Base-by-base conservation (phyloP, 2,113 vertebrate species). In the Ammodramus savannarum region DNA sequence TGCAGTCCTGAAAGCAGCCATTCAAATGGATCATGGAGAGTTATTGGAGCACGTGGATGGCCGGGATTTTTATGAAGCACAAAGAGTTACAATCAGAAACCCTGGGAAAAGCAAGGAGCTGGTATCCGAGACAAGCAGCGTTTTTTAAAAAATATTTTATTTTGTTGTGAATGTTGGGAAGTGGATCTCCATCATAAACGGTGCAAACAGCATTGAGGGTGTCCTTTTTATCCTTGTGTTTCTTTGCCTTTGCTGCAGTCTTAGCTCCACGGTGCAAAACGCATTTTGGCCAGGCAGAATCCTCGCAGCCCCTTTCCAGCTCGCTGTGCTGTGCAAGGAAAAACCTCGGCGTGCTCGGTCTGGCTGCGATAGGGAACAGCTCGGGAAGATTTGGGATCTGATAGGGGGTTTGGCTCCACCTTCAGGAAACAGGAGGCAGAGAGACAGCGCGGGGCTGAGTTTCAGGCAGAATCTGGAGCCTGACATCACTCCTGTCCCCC, bases 391-490 rank as follows among this genome's bases (percentile, higher is more conserved):
- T 14, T 23, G 63, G 74, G 80, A 71, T 87, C 92, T 96, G 95
- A 91, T 91, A 96, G 94, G 96, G 93, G 73, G 85, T 95, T 93
- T 97, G 97, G 97, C 97, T 97, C 98, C 98, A 97, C 95, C 97
- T 98, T 85, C 97, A 97, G 97, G 97, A 97, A 91, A 44, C 87
- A 46, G n/a, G 21, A 88, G 69, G 96, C 91, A 95, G 76, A 80
- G 51, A 67, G 78, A 75, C 88, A 66, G n/a, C 57, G 32, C 17
- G 5, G 66, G 13, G 65, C 61, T 39, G 34, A 32, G 48, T 43
- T 65, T 87, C 61, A 26, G 44, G 15, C 66, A 79, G 43, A 10
- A 82, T 14, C 26, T 5, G 31, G 44, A 89, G 74, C 74, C 5
- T 13, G 51, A 6, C 75, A 72, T 29, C 69, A 4, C 12, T 49